Conservation (phyloP, 2,888 invertebrate species). For the Conchocele bisecta region DNA sequence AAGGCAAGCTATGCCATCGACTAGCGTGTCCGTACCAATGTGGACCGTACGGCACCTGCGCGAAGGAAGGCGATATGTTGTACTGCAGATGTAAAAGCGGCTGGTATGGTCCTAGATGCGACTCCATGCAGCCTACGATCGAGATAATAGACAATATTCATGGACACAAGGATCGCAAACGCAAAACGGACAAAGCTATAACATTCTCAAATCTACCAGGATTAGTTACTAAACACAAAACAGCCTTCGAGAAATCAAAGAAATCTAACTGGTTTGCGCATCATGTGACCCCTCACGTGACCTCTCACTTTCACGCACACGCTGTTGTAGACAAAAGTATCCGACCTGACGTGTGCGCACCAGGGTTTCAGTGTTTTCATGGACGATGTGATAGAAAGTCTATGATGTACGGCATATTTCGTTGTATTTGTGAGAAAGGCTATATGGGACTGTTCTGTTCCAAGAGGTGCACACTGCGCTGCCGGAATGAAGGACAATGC, state of each 20-base stretch:
- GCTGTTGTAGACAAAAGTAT: conserved; percentile 52
- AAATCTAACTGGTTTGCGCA: conserved; percentile 31
- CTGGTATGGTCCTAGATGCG: conserved; percentile 42
- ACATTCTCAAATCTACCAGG: neutral
- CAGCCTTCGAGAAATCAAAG: neutral
- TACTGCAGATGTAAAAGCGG: conserved; percentile 49
- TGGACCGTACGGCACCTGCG: conserved; percentile 50
- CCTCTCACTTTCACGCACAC: conserved; percentile 47
- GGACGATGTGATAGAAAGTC: conserved; percentile 47
- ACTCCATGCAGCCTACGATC: conserved; percentile 1
- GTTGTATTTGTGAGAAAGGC: conserved; percentile 44
- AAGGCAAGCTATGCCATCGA: conserved; percentile 49
- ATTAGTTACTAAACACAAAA: neutral
- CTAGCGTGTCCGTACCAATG: conserved; percentile 48
- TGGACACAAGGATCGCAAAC: too few relatives aligned
- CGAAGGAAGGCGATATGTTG: conserved; percentile 29
- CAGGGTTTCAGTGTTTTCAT: conserved; percentile 56
- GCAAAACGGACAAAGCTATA: too few relatives aligned
- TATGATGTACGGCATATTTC: conserved; percentile 36
- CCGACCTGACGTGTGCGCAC: conserved; percentile 52
- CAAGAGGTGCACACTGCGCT: conserved; percentile 50
- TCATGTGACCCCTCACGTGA: conserved; percentile 21
- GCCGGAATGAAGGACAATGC: conserved; percentile 47
- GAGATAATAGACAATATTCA: neutral
- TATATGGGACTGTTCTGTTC: conserved; percentile 56